Evolutionary conservation across 2,113 vertebrate species (phyloP).

Genomic region (Gallinago undulata): DNA sequence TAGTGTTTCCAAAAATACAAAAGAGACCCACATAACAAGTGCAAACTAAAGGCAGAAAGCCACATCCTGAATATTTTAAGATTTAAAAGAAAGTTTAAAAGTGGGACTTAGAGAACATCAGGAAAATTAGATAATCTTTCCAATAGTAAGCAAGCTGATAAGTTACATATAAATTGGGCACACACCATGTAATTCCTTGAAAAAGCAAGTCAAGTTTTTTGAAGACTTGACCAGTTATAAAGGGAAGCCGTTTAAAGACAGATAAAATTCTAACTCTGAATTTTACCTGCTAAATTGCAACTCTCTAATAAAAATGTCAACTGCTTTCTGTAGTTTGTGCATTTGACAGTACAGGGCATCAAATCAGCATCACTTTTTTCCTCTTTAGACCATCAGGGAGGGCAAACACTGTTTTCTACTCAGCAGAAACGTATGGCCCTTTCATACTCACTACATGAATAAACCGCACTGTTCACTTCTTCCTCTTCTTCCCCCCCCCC

Average conservation of each 20-base stretch:
- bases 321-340: neutral
- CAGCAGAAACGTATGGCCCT: neutral
- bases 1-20: constrained; percentile 66
- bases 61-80: constrained; percentile 28
- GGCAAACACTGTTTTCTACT: neutral
- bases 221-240: neutral
- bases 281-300: neutral
- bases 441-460: neutral
- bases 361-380: neutral
- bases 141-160: neutral
- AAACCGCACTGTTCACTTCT: neutral
- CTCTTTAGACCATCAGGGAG: neutral
- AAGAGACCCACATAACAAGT: constrained; percentile 53
- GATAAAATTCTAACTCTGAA: neutral
- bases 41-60: constrained; percentile 32
- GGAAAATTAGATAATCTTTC: neutral
- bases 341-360: neutral
- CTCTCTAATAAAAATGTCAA: neutral
- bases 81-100: neutral
- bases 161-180: neutral
- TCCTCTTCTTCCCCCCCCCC: neutral
- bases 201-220: neutral
- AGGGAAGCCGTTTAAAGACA: neutral
- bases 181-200: accelerated
- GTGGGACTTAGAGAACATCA: neutral